Evolutionary conservation across 2,113 vertebrate genomes (phyloP).

Genomic region (Oplegnathus fasciatus): DNA sequence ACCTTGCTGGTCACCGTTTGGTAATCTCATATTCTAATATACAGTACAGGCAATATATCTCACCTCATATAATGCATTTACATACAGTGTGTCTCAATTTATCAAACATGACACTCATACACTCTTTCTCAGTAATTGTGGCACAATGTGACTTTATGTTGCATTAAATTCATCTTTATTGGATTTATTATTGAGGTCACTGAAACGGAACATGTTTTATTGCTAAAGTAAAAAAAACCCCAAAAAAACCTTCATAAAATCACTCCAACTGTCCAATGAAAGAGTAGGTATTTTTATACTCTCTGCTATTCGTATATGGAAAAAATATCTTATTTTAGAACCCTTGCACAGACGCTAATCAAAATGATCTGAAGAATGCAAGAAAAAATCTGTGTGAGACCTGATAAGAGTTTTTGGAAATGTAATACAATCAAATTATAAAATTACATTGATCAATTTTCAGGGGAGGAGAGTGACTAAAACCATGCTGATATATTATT

Average conservation of each 20-base stretch:
- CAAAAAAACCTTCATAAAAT: constrained; percentile 38
- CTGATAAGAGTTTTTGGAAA: constrained; percentile 11
- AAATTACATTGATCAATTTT: not conserved
- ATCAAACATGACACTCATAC: constrained; percentile 53
- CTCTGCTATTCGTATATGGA: not conserved
- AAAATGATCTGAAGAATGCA: constrained; percentile 12
- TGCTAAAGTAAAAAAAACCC: not conserved
- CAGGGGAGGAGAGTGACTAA: not conserved
- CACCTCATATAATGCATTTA: constrained; percentile 46
- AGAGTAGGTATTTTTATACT: not conserved
- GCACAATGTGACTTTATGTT: constrained; percentile 52
- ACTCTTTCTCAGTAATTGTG: constrained; percentile 31
- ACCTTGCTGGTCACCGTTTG: constrained; percentile 22
- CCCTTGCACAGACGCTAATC: not conserved
- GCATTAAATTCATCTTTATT: constrained; percentile 51
- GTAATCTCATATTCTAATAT: constrained; percentile 50
- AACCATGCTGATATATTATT: not conserved
- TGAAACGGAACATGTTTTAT: constrained; percentile 62
- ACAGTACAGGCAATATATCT: constrained; percentile 34
- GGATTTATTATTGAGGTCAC: constrained; percentile 42
- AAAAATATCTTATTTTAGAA: not conserved
- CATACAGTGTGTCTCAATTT: constrained; percentile 42
- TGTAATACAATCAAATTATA: not conserved
- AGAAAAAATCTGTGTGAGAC: constrained; percentile 2
- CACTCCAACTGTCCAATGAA: not conserved